Evolutionary conservation across 2,797 vertebrate genomes (phyloP), one percentile per base, ranked within the genome.

Genomic region (Poecilia picta): DNA sequence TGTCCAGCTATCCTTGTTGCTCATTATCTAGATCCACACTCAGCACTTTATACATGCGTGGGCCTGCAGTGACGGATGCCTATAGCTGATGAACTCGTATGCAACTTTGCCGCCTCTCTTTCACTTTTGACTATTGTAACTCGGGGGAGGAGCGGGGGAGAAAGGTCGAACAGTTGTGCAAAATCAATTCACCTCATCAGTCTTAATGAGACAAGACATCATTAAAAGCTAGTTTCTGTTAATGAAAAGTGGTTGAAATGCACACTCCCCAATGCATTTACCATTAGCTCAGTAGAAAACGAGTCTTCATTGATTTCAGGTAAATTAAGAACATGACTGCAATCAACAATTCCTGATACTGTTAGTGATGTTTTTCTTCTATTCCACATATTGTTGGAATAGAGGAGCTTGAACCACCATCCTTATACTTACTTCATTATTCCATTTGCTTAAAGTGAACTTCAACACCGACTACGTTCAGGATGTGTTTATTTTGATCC

Each of bases 151-250:
- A 3, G 36, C 1, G 39, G 39, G 6, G 39, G 39, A 41, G 39
- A 89, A 80, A 90, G 92, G 93, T 93, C 93, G 93, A 88, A 77
- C 86, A 83, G 83, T 33, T 83, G 79, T 82, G 81, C 81, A 89
- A 75, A 88, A 94, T 95, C 94, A 83, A 93, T 94, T 85, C 70
- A 86, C 77, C 74, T 89, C 89, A 88, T 91, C 83, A 71, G 76
- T 92, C 91, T 92, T 91, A 92, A 95, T 90, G 87, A 91, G 88
- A 85, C 25, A 74, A 78, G 86, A 94, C 93, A 92, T 93, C 90
- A 94, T 95, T 93, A 95, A 93, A 94, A 92, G 88, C 79, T 75
- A 86, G 85, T 89, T 92, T 90, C 68, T 84, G 89, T 92, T 92
- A 93, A 94, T 92, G 90, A 91, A 89, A 81, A 87, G 83, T 76